Base-by-base conservation (phyloP, 2,113 vertebrate species). In the Chionomys nivalis region DNA sequence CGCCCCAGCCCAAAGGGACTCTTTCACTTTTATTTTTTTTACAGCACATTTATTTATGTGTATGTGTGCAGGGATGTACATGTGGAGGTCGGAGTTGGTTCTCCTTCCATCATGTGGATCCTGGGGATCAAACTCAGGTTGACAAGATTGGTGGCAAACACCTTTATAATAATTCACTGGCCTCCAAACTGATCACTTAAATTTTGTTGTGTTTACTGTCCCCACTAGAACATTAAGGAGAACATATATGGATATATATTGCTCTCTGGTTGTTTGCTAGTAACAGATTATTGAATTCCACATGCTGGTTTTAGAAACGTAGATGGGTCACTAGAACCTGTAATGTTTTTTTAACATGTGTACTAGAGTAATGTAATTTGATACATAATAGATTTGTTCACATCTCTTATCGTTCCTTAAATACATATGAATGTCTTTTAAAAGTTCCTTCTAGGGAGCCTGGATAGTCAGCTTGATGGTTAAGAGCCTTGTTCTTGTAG, bases 161-260 rank as follows among this genome's bases (percentile, higher is more conserved):
- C 9, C 61, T 86, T 44, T 66, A 86, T 44, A 86, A 47, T 31
- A 47, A 9, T 86, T 66, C 42, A 86, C 42, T 39, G 3, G 39
- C 39, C 61, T 26, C 58, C 39, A 44, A 16, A 65, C 61, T 31
- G 39, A 31, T 85, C 7, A 65, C 10, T 44, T 36, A 58, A 44
- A 52, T 19, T 93, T 90, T 76, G 24, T 42, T 92, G 19, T 93
- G 47, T 87, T 90, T 68, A 44, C 75, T 95, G 16, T 72, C 16
- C 4, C 58, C 90, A 44, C 47, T 77, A 66, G 33, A 13, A 66
- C 94, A 89, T 49, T 49, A 87, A 61, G 61, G 65, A 94, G 36
- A 52, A 11, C 28, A 19, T 70, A 23, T 42, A 39, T 10, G 44
- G 42, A 26, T 39, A 3, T 86, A 23, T 87, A 49, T 65, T 78